Conservation (phyloP, 1,140 invertebrate genomes). For the Bombus huntii region DNA sequence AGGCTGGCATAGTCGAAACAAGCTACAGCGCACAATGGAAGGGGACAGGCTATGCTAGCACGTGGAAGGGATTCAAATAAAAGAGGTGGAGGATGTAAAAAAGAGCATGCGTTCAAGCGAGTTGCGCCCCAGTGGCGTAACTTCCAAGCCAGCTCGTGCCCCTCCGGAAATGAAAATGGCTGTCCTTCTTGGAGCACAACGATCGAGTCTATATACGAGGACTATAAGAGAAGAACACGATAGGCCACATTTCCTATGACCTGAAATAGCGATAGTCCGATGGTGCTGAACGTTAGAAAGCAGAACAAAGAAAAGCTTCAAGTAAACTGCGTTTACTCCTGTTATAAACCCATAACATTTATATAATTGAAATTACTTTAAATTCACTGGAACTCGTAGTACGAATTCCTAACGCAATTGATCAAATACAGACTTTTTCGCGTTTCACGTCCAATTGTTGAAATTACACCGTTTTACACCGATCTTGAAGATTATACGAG, state of each 20-base stretch:
- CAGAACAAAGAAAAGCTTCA: too few relatives aligned
- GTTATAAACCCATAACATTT: too few relatives aligned
- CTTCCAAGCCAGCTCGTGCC: not conserved
- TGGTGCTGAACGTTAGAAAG: too few relatives aligned
- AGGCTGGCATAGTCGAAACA: slow-evolving; percentile 29
- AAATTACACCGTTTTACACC: not conserved
- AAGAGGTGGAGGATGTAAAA: slow-evolving; percentile 45
- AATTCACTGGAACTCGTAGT: too few relatives aligned
- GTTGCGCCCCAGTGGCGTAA: slow-evolving; percentile 39
- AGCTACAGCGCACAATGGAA: slow-evolving; percentile 18
- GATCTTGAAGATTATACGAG: not conserved
- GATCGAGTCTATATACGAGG: not conserved
- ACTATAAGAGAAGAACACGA: not conserved
- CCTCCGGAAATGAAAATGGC: slow-evolving; percentile 33
- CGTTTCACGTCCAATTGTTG: not conserved
- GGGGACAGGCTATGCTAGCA: not conserved
- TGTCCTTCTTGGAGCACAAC: not conserved
- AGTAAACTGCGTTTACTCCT: too few relatives aligned
- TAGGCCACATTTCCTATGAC: not conserved
- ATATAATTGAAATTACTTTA: too few relatives aligned
- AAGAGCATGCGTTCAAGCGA: slow-evolving; percentile 19
- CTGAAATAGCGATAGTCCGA: too few relatives aligned
- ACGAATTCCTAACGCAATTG: not conserved
- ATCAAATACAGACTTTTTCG: not conserved
- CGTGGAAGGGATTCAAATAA: slow-evolving; percentile 35